These are phyloP conservation scores for Eristalis tenax DNA, from an alignment of 2,888 invertebrate species.

Conservation along the genomic window DNA sequence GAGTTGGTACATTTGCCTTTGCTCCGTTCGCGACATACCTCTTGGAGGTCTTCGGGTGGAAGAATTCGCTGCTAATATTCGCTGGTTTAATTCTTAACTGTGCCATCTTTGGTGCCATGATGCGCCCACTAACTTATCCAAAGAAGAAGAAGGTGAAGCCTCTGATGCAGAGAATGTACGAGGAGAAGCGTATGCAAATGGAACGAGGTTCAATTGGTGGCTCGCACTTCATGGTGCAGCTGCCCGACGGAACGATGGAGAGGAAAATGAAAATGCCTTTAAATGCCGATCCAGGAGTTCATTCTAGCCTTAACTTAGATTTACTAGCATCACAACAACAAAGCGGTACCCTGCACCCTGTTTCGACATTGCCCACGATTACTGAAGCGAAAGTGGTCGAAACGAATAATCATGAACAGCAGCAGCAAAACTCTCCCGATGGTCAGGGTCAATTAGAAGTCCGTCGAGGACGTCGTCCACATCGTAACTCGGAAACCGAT, in stretches of 20 bases:
- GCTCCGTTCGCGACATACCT: conserved; percentile 93
- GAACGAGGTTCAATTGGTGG: conserved; percentile 94
- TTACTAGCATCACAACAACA: conserved; percentile 85
- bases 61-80: conserved; percentile 93
- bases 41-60: conserved; percentile 91
- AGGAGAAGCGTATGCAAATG: conserved; percentile 94
- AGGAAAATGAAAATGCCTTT: conserved; percentile 93
- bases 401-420: conserved; percentile 72
- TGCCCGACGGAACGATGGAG: conserved; percentile 95
- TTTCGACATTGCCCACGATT: conserved; percentile 93
- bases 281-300: conserved; percentile 96
- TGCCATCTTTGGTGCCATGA: conserved; percentile 89
- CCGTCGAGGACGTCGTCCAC: conserved; percentile 75
- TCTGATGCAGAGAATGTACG: conserved; percentile 94
- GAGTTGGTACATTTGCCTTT: conserved; percentile 96
- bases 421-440: conserved; percentile 61
- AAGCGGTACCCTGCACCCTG: conserved; percentile 90
- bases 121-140: conserved; percentile 81
- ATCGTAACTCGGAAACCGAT: conserved; percentile 80
- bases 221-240: conserved; percentile 92
- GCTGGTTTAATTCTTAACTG: conserved; percentile 96
- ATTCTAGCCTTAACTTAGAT: conserved; percentile 94
- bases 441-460: conserved; percentile 73
- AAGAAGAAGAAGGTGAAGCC: conserved; percentile 85
- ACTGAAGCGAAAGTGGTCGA: conserved; percentile 90